Conservation (phyloP, 2,888 invertebrate genomes). For the Teleiodes luculella region DNA sequence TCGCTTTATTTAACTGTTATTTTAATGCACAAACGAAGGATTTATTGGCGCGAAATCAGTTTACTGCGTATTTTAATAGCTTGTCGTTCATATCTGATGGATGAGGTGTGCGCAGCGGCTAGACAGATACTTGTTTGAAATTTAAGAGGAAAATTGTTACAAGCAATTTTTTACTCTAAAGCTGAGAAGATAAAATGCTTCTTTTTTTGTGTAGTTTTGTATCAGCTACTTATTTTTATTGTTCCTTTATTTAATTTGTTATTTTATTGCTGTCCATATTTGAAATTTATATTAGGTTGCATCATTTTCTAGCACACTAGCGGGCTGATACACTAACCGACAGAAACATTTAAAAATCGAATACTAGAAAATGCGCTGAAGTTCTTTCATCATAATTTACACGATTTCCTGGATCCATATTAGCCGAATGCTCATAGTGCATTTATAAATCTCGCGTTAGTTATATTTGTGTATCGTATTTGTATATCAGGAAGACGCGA, state of each 20-base stretch:
- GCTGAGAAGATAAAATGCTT: too few species aligned
- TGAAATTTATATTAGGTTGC: too few species aligned
- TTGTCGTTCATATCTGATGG: background rate
- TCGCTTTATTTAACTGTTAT: slow-evolving; percentile 1
- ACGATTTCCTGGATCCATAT: slow-evolving; percentile 5
- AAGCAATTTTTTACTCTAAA: too few species aligned
- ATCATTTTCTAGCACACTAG: too few species aligned
- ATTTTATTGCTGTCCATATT: too few species aligned
- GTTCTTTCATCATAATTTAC: background rate
- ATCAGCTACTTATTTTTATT: too few species aligned
- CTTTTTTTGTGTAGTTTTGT: too few species aligned
- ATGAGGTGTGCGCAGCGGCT: background rate
- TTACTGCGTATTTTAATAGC: slow-evolving; percentile 2
- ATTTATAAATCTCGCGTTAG: slow-evolving; percentile 13
- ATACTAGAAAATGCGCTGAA: too few species aligned
- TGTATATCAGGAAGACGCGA: slow-evolving; percentile 59
- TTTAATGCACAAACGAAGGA: slow-evolving; percentile 7
- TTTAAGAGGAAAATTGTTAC: background rate
- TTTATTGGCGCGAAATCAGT: slow-evolving; percentile 8
- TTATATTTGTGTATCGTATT: slow-evolving; percentile 15
- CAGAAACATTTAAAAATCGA: too few species aligned
- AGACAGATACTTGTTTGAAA: background rate
- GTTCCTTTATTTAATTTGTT: too few species aligned
- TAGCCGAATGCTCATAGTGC: slow-evolving; percentile 9
- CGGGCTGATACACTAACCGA: too few species aligned